Evolutionary conservation across 2,888 invertebrate species (phyloP).

Genomic region (Ramazzottius varieornatus): DNA sequence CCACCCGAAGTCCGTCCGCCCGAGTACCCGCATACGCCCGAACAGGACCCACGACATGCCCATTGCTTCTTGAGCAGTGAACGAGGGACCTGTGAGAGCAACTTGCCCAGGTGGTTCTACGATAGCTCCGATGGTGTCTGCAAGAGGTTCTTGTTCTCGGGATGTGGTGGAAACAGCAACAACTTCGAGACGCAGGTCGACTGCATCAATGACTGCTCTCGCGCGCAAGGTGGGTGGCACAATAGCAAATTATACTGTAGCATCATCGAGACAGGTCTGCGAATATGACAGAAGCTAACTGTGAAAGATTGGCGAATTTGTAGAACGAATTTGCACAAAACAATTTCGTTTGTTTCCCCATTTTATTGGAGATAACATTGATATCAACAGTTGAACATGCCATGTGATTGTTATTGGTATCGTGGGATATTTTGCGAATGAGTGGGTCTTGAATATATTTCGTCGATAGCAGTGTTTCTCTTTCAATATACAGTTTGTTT

Average conservation of each 20-base stretch:
- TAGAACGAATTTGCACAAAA: no score
- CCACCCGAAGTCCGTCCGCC: neutral
- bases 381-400: no score
- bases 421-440: no score
- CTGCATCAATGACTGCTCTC: conserved; percentile 2
- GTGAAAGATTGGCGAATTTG: no score
- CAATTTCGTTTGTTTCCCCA: no score
- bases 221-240: neutral
- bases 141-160: conserved; percentile 40
- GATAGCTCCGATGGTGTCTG: conserved; percentile 40
- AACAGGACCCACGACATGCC: neutral
- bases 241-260: neutral
- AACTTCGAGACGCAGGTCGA: conserved; percentile 27
- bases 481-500: no score
- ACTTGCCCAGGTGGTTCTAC: conserved; percentile 10
- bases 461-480: no score
- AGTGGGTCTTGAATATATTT: no score
- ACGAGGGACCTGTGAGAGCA: conserved; percentile 15
- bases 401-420: no score
- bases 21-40: neutral
- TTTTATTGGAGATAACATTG: no score
- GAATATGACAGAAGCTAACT: no score
- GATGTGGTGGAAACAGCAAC: conserved; percentile 50
- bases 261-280: no score
- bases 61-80: conserved; percentile 9